These are phyloP conservation scores for Bucco capensis DNA, from an alignment of 2,113 vertebrate species.

Conservation along the genomic window DNA sequence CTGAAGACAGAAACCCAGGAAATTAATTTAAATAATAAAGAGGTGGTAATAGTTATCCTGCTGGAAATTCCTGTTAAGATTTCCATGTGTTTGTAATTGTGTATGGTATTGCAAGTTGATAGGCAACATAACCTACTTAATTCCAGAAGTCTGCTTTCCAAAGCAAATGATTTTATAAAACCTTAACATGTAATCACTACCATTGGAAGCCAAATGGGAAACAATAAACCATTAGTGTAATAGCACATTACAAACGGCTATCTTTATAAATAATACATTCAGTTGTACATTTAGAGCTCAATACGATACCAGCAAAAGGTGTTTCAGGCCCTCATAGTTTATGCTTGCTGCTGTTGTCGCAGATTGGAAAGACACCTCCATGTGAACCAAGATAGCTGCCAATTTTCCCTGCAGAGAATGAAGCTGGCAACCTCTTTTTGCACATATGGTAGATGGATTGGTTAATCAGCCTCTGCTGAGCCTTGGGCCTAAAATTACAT, in stretches of 20 bases:
- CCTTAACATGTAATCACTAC: constrained; percentile 55
- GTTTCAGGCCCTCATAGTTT: constrained; percentile 49
- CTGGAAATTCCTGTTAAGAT: background rate
- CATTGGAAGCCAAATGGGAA: constrained; percentile 68
- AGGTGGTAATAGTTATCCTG: background rate
- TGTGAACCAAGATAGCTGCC: constrained; percentile 70
- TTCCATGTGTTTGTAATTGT: background rate
- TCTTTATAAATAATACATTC: constrained; percentile 75
- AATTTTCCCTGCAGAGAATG: constrained; percentile 74
- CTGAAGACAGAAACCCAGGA: background rate
- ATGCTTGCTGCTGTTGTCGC: background rate
- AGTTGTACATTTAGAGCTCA: constrained; percentile 49
- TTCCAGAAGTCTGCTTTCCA: constrained; percentile 7
- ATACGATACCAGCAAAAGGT: constrained; percentile 59
- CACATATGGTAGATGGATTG: constrained; percentile 92
- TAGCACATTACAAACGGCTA: constrained; percentile 60
- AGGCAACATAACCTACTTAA: background rate
- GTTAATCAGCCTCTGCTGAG: constrained; percentile 82
- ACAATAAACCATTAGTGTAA: constrained; percentile 71
- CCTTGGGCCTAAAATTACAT: constrained; percentile 74
- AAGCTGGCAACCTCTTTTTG: constrained; percentile 79
- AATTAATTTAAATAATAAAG: constrained; percentile 24
- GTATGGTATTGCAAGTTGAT: background rate
- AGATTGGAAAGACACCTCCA: constrained; percentile 64
- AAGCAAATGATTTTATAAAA: background rate